Percentiles rank a stretch among this genome's conserved stretches.
phyloP scores from a whole-genome alignment of 2,888 invertebrate genomes.

The Parnassius smintheus region DNA sequence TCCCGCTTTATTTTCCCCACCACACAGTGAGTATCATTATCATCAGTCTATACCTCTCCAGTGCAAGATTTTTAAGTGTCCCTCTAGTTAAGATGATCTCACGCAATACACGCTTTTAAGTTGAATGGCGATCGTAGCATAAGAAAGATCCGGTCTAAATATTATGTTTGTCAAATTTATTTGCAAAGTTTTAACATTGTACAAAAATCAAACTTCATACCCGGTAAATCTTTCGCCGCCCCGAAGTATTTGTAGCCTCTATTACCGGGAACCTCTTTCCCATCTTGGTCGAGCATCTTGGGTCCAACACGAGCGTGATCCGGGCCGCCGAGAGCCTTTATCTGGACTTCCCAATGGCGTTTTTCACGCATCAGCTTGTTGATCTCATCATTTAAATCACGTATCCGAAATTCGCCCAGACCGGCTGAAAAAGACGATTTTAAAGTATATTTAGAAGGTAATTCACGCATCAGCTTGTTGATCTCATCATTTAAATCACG shows the following conservation, averaged over 20 bases:
- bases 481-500: slow-evolving; percentile 99
- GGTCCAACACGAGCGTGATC: slow-evolving; percentile 96
- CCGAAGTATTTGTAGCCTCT: slow-evolving; percentile 99
- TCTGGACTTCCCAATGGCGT: slow-evolving; percentile 98
- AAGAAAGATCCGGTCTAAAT: no score
- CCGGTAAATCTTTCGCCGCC: slow-evolving; percentile 98
- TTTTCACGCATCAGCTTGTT: slow-evolving; percentile 98
- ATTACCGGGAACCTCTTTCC: slow-evolving; percentile 98
- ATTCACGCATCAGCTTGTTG: slow-evolving; percentile 97
- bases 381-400: slow-evolving; percentile 99
- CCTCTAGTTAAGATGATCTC: no score
- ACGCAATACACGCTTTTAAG: no score
- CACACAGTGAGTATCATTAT: no score
- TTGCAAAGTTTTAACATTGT: no score
- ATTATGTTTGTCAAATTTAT: no score
- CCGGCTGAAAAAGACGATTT: slow-evolving; percentile 85
- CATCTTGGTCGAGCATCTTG: slow-evolving; percentile 95
- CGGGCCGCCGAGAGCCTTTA: slow-evolving; percentile 96
- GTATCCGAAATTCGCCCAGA: slow-evolving; percentile 98
- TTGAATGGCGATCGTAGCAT: no score
- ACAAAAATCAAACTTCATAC: slow-evolving; percentile 46
- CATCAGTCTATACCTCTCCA: no score
- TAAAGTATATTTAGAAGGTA: slow-evolving; percentile 2
- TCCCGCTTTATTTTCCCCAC: no score
- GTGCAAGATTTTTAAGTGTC: no score